Conservation (phyloP, 2,888 invertebrate genomes). For the Halictus ligatus region DNA sequence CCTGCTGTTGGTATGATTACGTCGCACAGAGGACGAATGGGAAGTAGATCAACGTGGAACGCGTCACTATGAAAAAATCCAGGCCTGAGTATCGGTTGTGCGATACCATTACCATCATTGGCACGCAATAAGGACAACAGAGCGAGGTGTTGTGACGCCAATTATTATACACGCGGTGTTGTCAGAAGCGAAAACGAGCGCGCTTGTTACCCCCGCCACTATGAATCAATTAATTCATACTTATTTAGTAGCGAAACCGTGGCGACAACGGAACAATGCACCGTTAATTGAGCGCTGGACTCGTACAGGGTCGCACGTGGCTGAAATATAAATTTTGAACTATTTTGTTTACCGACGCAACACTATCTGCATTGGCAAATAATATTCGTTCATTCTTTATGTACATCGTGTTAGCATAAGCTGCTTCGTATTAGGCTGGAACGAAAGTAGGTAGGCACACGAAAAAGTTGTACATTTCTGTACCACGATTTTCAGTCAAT, state of each 20-base stretch:
- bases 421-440: not conserved
- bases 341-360: not conserved
- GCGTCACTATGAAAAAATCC: conserved; percentile 31
- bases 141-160: not conserved
- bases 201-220: conserved; percentile 3
- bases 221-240: conserved; percentile 29
- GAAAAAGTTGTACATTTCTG: too few relatives aligned
- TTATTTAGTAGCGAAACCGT: conserved; percentile 29
- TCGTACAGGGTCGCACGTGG: not conserved
- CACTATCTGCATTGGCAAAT: not conserved
- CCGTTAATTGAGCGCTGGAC: not conserved
- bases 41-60: not conserved
- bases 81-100: conserved; percentile 9
- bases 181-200: conserved; percentile 9
- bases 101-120: conserved; percentile 19
- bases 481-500: too few relatives aligned
- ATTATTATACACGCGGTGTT: conserved; percentile 16
- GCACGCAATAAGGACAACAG: conserved; percentile 3
- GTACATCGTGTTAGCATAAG: not conserved
- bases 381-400: not conserved
- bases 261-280: not conserved
- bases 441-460: too few relatives aligned
- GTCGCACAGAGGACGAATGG: not conserved
- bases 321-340: not conserved
- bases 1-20: not conserved